Evolutionary conservation across 2,797 vertebrate genomes (phyloP).

Genomic region (Ceryle rudis): DNA sequence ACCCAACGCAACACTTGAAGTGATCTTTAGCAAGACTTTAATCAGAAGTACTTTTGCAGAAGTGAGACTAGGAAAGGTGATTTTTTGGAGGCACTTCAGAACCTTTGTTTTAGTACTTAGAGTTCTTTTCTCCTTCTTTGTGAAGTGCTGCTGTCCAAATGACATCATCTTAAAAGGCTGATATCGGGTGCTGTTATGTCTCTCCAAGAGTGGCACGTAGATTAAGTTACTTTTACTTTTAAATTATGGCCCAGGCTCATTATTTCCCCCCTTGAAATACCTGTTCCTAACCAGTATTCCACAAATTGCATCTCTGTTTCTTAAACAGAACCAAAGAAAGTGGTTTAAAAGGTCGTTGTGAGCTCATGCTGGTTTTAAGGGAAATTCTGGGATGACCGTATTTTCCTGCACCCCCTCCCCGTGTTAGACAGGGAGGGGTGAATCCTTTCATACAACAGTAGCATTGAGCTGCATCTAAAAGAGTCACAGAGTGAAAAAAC

Average conservation of each 20-base stretch:
- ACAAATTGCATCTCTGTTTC: neutral
- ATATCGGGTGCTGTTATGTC: rapidly evolving
- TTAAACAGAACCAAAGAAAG: neutral
- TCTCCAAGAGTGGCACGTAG: neutral
- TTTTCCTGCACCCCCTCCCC: neutral
- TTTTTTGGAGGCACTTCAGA: neutral
- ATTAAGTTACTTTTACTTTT: neutral
- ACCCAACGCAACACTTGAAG: neutral
- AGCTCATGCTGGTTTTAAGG: neutral
- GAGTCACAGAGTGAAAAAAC: neutral
- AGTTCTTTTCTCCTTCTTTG: neutral
- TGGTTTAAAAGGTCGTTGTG: neutral
- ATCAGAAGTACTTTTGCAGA: neutral
- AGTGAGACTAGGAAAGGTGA: neutral
- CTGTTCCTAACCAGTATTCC: neutral
- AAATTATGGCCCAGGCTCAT: neutral
- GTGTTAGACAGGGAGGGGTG: neutral
- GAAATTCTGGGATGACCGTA: neutral
- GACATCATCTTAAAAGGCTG: neutral
- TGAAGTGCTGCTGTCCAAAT: neutral
- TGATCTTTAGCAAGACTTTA: neutral
- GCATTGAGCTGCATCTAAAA: neutral
- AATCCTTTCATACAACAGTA: neutral
- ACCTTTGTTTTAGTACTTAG: neutral
- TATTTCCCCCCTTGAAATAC: neutral